Conservation (phyloP, 2,888 invertebrate species). For the Stenurella melanura region DNA sequence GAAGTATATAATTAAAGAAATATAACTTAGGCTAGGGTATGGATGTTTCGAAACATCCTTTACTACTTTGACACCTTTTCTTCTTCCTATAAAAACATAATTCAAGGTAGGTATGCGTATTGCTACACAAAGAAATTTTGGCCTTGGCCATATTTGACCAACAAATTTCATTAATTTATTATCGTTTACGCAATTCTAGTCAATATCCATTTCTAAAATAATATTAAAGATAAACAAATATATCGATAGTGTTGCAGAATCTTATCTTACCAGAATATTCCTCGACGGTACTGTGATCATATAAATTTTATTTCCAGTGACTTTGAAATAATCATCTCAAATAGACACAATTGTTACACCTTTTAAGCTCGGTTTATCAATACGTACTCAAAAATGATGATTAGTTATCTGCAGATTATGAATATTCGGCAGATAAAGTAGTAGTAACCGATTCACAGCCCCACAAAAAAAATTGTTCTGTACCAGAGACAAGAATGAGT, state of each 20-base stretch:
- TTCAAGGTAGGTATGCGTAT: background rate
- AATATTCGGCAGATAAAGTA: too few species aligned
- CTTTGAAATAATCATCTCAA: background rate
- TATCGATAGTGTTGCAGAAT: background rate
- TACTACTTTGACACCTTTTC: background rate
- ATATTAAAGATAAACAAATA: background rate
- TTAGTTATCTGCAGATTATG: too few species aligned
- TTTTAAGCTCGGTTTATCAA: too few species aligned
- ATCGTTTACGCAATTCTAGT: background rate
- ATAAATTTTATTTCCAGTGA: background rate
- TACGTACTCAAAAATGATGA: too few species aligned
- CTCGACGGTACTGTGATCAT: background rate
- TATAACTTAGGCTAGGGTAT: background rate
- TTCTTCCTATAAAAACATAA: background rate
- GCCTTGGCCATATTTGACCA: slow-evolving; percentile 5
- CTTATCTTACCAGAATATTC: background rate
- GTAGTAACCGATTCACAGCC: too few species aligned
- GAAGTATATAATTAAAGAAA: too few species aligned
- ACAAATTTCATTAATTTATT: background rate
- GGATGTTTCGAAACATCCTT: background rate
- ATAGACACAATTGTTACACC: too few species aligned
- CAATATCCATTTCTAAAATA: background rate
- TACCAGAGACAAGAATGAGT: too few species aligned
- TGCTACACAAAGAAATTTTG: background rate
- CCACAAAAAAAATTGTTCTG: too few species aligned